Base-by-base conservation (phyloP, 2,888 invertebrate species). In the Xylota segnis region DNA sequence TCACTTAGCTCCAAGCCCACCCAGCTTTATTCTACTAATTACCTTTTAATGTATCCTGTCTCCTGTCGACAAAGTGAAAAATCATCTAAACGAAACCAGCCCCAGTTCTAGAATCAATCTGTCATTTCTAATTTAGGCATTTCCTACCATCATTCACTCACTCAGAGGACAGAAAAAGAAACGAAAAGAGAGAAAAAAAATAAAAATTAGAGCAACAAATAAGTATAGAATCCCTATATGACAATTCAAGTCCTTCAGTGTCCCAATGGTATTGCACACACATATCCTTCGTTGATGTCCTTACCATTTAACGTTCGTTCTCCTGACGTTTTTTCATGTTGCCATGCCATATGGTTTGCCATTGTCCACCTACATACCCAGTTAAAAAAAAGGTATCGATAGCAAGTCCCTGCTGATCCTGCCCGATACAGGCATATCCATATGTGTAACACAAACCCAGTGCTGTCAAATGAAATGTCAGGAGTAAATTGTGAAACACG, bases 381-480 rank as follows among this genome's bases (percentile, higher is more conserved):
- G 61, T 63, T 65, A n/a, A 9, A 6, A 7, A 37, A 12, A 23
- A 37, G 23, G 40, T 63, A 77, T 70, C 61, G 43, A 68, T 76
- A 58, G 29, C 65, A 40, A 23, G 23, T 1, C n/a, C 18, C 7
- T 70, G 16, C 10, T 34, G 5, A 40, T 29, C 23, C 14, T 54
- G 5, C 2, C 43, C 23, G 34, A 54, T 16, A 40, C 27, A 61
- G 16, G 14, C 40, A 10, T 18, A 37, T n/a, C 16, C 45, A 32
- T 18, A 32, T 65, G 71, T 56, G 23, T 40, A 65, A 50, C 43
- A 71, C 47, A 65, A 76, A 71, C 56, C 52, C 65, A 47, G n/a
- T 59, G 78, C 40, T 68, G 72, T 83, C 83, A 68, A 56, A 75
- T 68, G 66, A 78, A 78, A 61, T 78, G 78, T 68, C 72, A 78